phyloP scores from a whole-genome alignment of 2,797 vertebrate species.

The Brachyrhaphis roseni region DNA sequence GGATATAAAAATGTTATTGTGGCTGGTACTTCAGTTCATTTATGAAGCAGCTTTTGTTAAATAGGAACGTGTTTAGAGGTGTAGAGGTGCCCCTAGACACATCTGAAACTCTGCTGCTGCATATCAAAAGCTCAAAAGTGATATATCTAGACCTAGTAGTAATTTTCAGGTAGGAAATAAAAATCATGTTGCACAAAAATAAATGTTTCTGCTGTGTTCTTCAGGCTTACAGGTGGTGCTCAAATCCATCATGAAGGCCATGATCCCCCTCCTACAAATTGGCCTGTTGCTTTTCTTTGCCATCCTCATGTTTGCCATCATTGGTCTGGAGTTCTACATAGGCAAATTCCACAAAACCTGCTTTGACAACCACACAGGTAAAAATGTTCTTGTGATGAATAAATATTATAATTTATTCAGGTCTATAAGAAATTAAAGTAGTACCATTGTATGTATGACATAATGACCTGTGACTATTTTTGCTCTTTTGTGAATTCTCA shows the following conservation, averaged over 20 bases:
- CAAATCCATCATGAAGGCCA: slow-evolving; percentile 98
- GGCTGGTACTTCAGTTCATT: too few relatives aligned
- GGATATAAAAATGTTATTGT: background rate
- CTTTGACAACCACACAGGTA: slow-evolving; percentile 87
- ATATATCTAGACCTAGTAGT: background rate
- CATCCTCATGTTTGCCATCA: slow-evolving; percentile 98
- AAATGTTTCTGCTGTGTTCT: slow-evolving; percentile 24
- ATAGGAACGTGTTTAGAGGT: background rate
- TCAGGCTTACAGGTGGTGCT: slow-evolving; percentile 96
- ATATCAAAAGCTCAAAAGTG: background rate
- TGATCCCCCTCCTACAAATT: slow-evolving; percentile 96
- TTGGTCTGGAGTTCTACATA: slow-evolving; percentile 97
- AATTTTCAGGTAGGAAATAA: background rate
- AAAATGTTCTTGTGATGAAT: background rate
- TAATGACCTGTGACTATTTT: background rate
- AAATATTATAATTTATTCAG: background rate
- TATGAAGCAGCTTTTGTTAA: slow-evolving; percentile 1
- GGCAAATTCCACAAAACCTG: slow-evolving; percentile 95
- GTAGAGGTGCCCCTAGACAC: background rate
- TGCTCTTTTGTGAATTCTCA: slow-evolving; percentile 2
- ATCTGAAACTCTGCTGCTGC: background rate
- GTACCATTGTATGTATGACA: too few relatives aligned
- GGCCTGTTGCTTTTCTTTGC: slow-evolving; percentile 95
- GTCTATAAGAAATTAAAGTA: background rate
- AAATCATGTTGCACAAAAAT: background rate